Evolutionary conservation across 2,888 invertebrate genomes (phyloP), one percentile per base, ranked within the genome.

Genomic region (Pseudanteris insignis): DNA sequence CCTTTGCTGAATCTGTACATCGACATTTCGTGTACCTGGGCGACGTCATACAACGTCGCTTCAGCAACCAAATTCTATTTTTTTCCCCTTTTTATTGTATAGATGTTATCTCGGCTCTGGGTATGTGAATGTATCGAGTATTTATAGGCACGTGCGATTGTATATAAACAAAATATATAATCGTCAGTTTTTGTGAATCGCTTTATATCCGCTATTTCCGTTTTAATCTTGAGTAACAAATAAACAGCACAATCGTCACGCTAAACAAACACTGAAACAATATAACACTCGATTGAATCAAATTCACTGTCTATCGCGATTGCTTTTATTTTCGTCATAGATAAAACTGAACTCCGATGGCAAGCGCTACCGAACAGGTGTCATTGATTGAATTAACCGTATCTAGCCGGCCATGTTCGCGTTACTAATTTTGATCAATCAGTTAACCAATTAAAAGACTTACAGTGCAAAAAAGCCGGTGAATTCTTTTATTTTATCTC

Each of bases 1-100:
- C 90, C 89, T 81, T 89, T 89, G 65, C 90, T 88, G 81, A 92
- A 92, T 78, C 89, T 87, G 80, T 91, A 91, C 87, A 92, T 89
- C 69, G 85, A 86, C 86, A 86, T 86, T 70, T 32, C 43, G 28
- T 9, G 26, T 9, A n/a, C n/a, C n/a, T n/a, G n/a, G n/a, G n/a
- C n/a, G n/a, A n/a, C n/a, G n/a, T n/a, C n/a, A n/a, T n/a, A n/a
- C 6, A 26, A 26, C n/a, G 6, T 26, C 26, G 26, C 26, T 26
- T 9, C 2, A 3, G 6, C 26, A n/a, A 5, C 26, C 6, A 3
- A 9, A 9, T 9, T n/a, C 26, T 2, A 28, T 40, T 34, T 34
- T 41, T 25, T 26, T n/a, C 13, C 6, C 11, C 9, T 8, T 32
- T 14, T n/a, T n/a, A n/a, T n/a, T n/a, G n/a, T n/a, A n/a, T n/a